These are phyloP conservation scores for Menura novaehollandiae DNA, from an alignment of 2,113 vertebrate species.

Conservation along the genomic window DNA sequence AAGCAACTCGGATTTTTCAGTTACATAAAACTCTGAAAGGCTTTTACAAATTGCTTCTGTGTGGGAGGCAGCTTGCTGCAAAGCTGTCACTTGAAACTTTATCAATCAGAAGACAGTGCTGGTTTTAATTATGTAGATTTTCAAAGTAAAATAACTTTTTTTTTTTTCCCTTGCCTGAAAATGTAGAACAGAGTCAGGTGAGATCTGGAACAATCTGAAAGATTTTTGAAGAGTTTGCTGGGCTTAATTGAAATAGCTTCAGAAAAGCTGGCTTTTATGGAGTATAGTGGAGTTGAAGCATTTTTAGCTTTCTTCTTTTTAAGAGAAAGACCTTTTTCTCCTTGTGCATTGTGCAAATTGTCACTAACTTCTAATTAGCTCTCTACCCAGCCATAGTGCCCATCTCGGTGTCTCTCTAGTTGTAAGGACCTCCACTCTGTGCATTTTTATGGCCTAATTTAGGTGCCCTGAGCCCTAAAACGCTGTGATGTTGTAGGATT, in stretches of 20 bases:
- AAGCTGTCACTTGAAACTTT: conserved; percentile 66
- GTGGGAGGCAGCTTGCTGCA: conserved; percentile 61
- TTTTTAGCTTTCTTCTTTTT: conserved; percentile 15
- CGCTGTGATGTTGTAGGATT: not conserved
- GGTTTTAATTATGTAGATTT: conserved; percentile 67
- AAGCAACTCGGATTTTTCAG: conserved; percentile 24
- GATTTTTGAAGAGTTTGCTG: conserved; percentile 24
- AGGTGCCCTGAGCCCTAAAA: not conserved
- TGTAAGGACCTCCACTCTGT: not conserved
- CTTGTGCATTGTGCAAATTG: not conserved
- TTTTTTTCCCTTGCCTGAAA: not conserved
- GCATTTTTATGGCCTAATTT: not conserved
- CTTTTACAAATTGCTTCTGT: conserved; percentile 39
- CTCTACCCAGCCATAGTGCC: not conserved
- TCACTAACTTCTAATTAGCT: conserved; percentile 5
- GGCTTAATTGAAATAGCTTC: conserved; percentile 45
- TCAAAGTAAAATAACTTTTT: conserved; percentile 50
- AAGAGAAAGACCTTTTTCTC: conserved; percentile 16
- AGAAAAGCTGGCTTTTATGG: conserved; percentile 7
- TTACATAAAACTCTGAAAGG: conserved; percentile 65
- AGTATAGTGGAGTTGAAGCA: not conserved
- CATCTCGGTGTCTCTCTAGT: not conserved
- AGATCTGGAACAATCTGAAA: conserved; percentile 55
- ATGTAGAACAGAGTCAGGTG: conserved; percentile 41
- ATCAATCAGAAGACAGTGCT: conserved; percentile 47